Conservation (phyloP, 2,888 invertebrate species). For the Uloborus plumipes region DNA sequence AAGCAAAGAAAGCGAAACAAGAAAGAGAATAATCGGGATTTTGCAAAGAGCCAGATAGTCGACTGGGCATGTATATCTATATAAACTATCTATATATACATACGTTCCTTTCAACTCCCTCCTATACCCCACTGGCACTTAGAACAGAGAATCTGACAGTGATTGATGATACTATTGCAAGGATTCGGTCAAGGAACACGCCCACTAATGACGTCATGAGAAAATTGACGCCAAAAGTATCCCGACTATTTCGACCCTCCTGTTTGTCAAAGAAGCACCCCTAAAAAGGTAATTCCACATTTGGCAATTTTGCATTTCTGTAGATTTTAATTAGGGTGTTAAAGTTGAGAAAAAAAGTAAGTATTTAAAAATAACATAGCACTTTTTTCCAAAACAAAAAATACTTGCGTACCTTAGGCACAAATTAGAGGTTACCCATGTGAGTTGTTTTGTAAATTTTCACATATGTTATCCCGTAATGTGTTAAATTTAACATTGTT, state of each 20-base stretch:
- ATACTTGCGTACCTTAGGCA: no score
- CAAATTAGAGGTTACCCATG: no score
- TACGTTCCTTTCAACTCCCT: constrained; percentile 6
- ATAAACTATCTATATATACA: constrained; percentile 32
- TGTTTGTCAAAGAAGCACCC: no score
- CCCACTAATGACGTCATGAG: constrained; percentile 36
- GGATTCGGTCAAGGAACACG: constrained; percentile 59
- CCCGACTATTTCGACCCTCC: no score
- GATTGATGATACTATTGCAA: constrained; percentile 54
- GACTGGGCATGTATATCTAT: constrained; percentile 37
- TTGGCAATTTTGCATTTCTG: background rate
- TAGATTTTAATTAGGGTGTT: no score
- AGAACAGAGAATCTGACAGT: constrained; percentile 44
- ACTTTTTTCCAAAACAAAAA: no score
- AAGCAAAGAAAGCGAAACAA: constrained; percentile 49
- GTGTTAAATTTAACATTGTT: no score
- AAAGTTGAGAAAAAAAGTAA: no score
- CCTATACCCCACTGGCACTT: constrained; percentile 38
- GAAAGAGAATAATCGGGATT: constrained; percentile 28
- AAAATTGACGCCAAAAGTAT: constrained; percentile 47
- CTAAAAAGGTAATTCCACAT: background rate
- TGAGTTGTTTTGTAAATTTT: no score
- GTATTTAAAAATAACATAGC: no score
- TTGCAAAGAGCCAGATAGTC: constrained; percentile 43
- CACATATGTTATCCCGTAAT: no score